Conservation (phyloP, 2,888 invertebrate genomes). For the Diaperis boleti region DNA sequence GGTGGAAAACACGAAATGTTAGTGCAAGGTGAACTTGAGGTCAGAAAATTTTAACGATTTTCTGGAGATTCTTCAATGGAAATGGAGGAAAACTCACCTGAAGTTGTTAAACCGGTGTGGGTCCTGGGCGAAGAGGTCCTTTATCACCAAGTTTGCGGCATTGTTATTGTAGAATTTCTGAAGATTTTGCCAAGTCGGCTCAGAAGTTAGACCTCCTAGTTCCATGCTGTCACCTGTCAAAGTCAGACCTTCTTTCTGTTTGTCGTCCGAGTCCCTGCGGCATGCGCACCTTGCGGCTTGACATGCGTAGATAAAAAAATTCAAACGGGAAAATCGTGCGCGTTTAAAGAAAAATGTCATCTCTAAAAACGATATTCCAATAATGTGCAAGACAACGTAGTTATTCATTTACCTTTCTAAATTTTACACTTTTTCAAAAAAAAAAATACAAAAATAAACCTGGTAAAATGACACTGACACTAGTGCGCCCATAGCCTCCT, state of each 20-base stretch:
- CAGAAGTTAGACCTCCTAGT: slow-evolving; percentile 71
- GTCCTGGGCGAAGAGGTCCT: slow-evolving; percentile 85
- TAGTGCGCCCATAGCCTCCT: not conserved
- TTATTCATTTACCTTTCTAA: slow-evolving; percentile 3
- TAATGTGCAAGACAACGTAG: not conserved
- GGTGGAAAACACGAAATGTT: slow-evolving; percentile 9
- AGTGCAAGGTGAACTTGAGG: slow-evolving; percentile 40
- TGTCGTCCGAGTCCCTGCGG: slow-evolving; percentile 2
- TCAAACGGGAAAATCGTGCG: slow-evolving; percentile 7
- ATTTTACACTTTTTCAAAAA: not conserved
- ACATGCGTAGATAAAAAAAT: slow-evolving; percentile 19
- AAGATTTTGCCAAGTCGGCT: slow-evolving; percentile 81
- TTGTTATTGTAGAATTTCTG: slow-evolving; percentile 79
- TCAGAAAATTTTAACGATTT: slow-evolving; percentile 23
- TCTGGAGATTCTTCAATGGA: slow-evolving; percentile 10
- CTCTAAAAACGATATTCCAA: not conserved
- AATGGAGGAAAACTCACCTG: slow-evolving; percentile 73
- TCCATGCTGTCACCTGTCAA: slow-evolving; percentile 65
- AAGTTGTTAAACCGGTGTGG: slow-evolving; percentile 87
- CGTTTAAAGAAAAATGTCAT: slow-evolving; percentile 13
- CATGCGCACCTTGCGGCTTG: slow-evolving; percentile 15
- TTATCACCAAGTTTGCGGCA: slow-evolving; percentile 83
- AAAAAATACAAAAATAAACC: not conserved
- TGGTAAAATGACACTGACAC: not conserved
- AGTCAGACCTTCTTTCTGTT: slow-evolving; percentile 3